Evolutionary conservation across 2,113 vertebrate species (phyloP), one percentile per base, ranked within the genome.

Genomic region (Channa maculata): DNA sequence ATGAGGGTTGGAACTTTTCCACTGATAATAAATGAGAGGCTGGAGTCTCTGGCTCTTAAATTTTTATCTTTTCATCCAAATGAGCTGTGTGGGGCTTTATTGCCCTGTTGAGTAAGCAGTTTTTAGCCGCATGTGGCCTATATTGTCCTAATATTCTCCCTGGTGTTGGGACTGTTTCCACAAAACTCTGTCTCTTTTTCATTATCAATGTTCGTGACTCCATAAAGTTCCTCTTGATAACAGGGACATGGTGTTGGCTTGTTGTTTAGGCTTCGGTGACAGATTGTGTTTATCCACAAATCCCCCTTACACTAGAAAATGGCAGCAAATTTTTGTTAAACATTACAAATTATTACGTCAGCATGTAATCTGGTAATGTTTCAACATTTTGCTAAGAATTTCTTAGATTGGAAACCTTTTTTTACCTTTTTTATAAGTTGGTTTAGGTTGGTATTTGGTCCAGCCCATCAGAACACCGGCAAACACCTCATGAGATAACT

Each of bases 61-160:
- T 76, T 71, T 75, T 67, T 68, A 65, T 66, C 39, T 85, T 67
- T 59, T 72, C 54, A 62, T 67, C 79, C n/a, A 76, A 77, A 77
- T 79, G 72, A 82, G 74, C 60, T 53, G 65, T 39, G 4, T 41
- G 46, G 46, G 65, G 65, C 79, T 78, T 86, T 75, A 80, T 65
- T 43, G 36, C 76, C 48, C 52, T 71, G 73, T 75, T 68, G 75
- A 86, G 69, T 84, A 79, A 80, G 75, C 84, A 75, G 11, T 82
- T 82, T 61, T 77, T n/a, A 24, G 55, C 66, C 15, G 11, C 77
- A 63, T 65, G 70, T 54, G 46, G 55, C 34, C 58, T 50, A 72
- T 67, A 71, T 74, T 52, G 70, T 70, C 71, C 45, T 60, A 73
- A 73, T 58, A 68, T 73, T 61, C 59, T 80, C 72, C 48, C 49